Conservation (phyloP, 2,888 invertebrate species). For the Lasioglossum lativentre region DNA sequence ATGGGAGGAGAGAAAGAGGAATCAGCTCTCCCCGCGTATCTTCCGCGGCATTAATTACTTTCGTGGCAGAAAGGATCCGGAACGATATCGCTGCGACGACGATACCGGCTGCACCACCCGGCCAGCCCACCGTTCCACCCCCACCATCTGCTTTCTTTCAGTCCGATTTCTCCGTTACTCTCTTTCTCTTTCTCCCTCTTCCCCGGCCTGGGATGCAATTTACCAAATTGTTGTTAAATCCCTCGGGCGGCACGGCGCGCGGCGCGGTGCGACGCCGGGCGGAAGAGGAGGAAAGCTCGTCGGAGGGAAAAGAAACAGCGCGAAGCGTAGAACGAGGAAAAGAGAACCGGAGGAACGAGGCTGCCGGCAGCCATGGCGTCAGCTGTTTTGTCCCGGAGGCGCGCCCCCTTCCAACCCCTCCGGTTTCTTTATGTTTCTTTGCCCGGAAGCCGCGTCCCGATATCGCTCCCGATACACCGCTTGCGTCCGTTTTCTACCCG, state of each 20-base stretch:
- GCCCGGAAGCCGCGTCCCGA: conserved; percentile 74
- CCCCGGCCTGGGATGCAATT: conserved; percentile 76
- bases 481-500: conserved; percentile 33
- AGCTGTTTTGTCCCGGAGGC: conserved; percentile 82
- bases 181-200: not conserved
- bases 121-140: not conserved
- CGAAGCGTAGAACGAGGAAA: conserved; percentile 51
- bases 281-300: conserved; percentile 43
- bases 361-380: conserved; percentile 81
- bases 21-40: conserved; percentile 46
- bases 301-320: conserved; percentile 47
- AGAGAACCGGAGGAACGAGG: conserved; percentile 65
- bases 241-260: conserved; percentile 72
- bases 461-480: conserved; percentile 71
- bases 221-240: conserved; percentile 83
- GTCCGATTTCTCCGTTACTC: conserved; percentile 59
- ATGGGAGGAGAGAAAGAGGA: conserved; percentile 25
- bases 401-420: conserved; percentile 66
- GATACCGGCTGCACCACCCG: conserved; percentile 39
- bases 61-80: conserved; percentile 58
- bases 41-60: conserved; percentile 67
- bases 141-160: conserved; percentile 36
- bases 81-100: conserved; percentile 56
- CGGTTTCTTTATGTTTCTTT: conserved; percentile 78
- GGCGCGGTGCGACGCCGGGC: conserved; percentile 8